Base-by-base conservation (phyloP, 1,140 invertebrate genomes). In the Mizuhopecten yessoensis region DNA sequence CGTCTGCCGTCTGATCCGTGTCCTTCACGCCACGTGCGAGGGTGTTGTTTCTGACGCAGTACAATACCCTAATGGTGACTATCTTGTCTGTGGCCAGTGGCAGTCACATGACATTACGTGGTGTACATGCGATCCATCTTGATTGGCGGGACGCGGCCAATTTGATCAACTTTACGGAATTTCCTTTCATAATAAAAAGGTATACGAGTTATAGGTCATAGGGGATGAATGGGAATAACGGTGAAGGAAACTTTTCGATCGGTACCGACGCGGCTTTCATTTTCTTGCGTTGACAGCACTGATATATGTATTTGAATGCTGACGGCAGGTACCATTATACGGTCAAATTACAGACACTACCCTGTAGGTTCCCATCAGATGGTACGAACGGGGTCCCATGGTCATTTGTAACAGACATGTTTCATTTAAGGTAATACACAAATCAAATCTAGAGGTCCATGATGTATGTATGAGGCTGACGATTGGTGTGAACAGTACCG, bases 391-490 rank as follows among this genome's bases (percentile, higher is more conserved):
- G 57, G 57, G 29, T 75, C 11, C 57, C 57, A 13, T n/a, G 23
- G 23, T n/a, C n/a, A 75, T 75, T 29, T 75, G 57, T 75, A 75
- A 75, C 57, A n/a, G 57, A 75, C 57, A 75, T n/a, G 57, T 75
- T 75, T 75, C 57, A 75, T 75, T 75, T 29, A 29, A n/a, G 23
- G n/a, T 75, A 75, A 75, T n/a, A 39, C 13, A 29, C 57, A 75
- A 75, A 75, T 75, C 57, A 29, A 75, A 75, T 75, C 9, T 75
- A n/a, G 57, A 75, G 9, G 57, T 75, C n/a, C 57, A 17, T 75
- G 57, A 75, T 75, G n/a, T 5, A 75, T 75, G 57, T 17, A 29
- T n/a, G 5, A n/a, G n/a, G 23, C 57, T 0, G 29, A 7, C n/a
- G 23, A 75, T 5, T 29, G 11, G n/a, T 29, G n/a, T 75, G n/a